Base-by-base conservation (phyloP, 92 coral and sea anemone genomes). In the Epizoanthus scotinus region DNA sequence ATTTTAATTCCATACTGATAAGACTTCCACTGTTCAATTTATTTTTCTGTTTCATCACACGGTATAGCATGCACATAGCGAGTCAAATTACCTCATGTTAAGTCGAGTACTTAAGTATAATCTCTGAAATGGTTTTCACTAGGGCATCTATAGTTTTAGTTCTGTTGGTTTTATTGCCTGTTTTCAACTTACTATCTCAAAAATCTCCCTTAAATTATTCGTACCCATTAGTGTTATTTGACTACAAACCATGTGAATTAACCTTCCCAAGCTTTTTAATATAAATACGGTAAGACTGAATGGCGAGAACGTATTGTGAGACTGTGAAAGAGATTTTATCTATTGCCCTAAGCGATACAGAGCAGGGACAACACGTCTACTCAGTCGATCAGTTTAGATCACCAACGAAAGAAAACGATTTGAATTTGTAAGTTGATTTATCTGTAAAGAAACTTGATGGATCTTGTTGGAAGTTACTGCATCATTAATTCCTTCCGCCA, bases 301-400 rank as follows among this genome's bases (percentile, higher is more conserved):
- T 34, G 57, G 49, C 81, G 59, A 59, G 59, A 75, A 67, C 60
- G 67, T 58, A 24, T 75, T 66, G 40, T 75, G 57, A 75, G 68
- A 59, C 81, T 21, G 25, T 75, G 67, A 75, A 75, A 34, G 81
- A 75, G 81, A 75, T 75, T 75, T 75, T 75, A 75, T 75, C 81
- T 58, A 34, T n/a, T 75, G 81, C 81, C 81, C 81, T 59, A 67
- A 75, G 81, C 81, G 0, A 22, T 75, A 53, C 6, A 6, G 54
- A 18, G 21, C 67, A 3, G 26, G 55, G 68, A 67, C 67, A 53
- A 59, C 15, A 59, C 22, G 67, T 75, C 42, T 58, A 22, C n/a
- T 19, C 38, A 2, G 80, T 74, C 36, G 24, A 22, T 59, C 67
- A 75, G 14, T 22, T 63, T 58, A 58, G 68, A 75, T 59, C 27